These are phyloP conservation scores for Anhinga rufa DNA, from an alignment of 2,113 vertebrate genomes.

Conservation along the genomic window DNA sequence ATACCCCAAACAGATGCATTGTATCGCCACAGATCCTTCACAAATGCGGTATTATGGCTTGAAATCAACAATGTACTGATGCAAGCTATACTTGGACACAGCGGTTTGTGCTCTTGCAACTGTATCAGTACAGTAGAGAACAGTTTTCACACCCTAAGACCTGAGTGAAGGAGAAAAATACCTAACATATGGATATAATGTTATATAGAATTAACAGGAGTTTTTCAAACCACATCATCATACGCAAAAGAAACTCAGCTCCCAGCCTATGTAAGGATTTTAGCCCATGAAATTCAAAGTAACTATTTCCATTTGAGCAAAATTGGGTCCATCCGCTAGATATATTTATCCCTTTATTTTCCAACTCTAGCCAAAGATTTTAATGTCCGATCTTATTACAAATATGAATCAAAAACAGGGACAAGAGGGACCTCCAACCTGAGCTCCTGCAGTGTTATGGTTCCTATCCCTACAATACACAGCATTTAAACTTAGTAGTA, in stretches of 20 bases:
- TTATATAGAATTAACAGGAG: background rate
- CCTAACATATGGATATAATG: background rate
- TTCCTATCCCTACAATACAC: background rate
- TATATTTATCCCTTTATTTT: background rate
- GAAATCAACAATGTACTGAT: background rate
- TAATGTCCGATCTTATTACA: background rate
- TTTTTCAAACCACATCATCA: background rate
- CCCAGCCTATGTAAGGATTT: background rate
- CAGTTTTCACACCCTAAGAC: background rate
- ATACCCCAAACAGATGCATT: background rate
- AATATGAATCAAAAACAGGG: background rate
- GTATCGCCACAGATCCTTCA: background rate
- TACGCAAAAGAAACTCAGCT: background rate
- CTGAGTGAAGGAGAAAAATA: background rate
- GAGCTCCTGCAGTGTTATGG: background rate
- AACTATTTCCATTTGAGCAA: background rate
- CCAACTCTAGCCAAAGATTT: background rate
- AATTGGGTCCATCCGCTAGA: background rate
- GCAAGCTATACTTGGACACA: background rate
- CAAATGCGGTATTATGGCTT: background rate
- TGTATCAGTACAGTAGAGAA: background rate
- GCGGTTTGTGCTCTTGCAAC: background rate
- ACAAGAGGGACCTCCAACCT: background rate
- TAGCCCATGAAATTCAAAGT: background rate
- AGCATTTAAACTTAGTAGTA: background rate